Conservation (phyloP, 2,888 invertebrate genomes). For the Callosobruchus maculatus region DNA sequence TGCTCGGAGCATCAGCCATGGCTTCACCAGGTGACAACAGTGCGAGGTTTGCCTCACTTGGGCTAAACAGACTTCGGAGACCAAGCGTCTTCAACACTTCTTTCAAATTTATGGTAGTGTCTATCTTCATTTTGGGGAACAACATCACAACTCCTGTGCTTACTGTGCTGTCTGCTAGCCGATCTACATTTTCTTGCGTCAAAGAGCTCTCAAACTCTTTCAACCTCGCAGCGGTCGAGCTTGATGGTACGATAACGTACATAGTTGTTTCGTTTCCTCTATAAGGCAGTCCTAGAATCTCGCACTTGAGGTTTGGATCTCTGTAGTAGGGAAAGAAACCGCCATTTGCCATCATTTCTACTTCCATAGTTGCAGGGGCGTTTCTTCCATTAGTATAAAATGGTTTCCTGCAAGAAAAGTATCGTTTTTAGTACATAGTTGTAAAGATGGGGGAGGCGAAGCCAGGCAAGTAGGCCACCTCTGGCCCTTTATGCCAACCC, state of each 20-base stretch:
- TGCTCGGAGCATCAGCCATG: neutral
- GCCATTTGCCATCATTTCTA: constrained; percentile 66
- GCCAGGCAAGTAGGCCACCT: no score
- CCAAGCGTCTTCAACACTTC: constrained; percentile 57
- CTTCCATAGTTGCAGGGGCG: constrained; percentile 44
- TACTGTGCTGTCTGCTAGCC: constrained; percentile 50
- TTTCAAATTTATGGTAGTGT: constrained; percentile 56
- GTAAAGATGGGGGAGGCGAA: no score
- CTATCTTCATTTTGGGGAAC: constrained; percentile 71
- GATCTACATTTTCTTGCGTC: constrained; percentile 51
- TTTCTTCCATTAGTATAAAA: constrained; percentile 56
- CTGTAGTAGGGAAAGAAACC: constrained; percentile 58
- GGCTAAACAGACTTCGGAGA: constrained; percentile 60
- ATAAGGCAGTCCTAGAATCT: constrained; percentile 69
- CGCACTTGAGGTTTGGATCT: constrained; percentile 52
- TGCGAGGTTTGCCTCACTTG: constrained; percentile 62
- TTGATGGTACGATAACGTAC: constrained; percentile 63
- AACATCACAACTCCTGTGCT: constrained; percentile 55
- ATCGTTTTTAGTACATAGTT: constrained; percentile 1
- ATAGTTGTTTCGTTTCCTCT: constrained; percentile 62
- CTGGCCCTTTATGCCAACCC: no score
- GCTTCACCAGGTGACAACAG: constrained; percentile 55
- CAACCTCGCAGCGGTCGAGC: constrained; percentile 50
- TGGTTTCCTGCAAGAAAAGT: constrained; percentile 49
- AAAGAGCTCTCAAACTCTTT: constrained; percentile 51